A percentile compares a stretch with the other conserved stretches of the same genome.
These are phyloP conservation scores for Leptopterna dolabrata DNA, from an alignment of 2,888 invertebrate genomes.

Conservation along the genomic window DNA sequence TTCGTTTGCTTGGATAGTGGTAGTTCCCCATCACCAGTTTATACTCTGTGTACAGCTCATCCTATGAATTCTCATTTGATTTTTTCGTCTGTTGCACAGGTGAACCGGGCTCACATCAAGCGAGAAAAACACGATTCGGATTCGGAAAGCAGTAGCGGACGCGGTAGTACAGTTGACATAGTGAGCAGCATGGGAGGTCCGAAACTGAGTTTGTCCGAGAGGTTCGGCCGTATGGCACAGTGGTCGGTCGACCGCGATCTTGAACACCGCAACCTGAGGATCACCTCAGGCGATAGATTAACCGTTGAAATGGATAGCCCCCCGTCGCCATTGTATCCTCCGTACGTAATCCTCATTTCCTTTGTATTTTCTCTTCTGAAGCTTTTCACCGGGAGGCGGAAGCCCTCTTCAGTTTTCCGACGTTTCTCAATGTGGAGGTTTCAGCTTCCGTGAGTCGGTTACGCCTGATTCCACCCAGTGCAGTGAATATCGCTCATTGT, in stretches of 20 bases:
- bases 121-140: slow-evolving; percentile 63
- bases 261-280: slow-evolving; percentile 85
- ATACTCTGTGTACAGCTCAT: no score
- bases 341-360: slow-evolving; percentile 49
- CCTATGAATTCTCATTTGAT: no score
- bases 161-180: slow-evolving; percentile 54
- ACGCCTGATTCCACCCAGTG: background rate
- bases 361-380: slow-evolving; percentile 4
- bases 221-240: slow-evolving; percentile 91
- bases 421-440: slow-evolving; percentile 11
- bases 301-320: slow-evolving; percentile 68
- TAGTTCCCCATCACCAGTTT: no score
- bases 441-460: background rate
- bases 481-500: background rate
- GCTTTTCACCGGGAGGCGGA: background rate
- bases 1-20: no score
- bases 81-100: slow-evolving; percentile 6
- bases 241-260: slow-evolving; percentile 89
- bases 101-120: slow-evolving; percentile 59
- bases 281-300: slow-evolving; percentile 72
- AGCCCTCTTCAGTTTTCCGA: background rate
- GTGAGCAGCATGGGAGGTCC: slow-evolving; percentile 64
- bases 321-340: slow-evolving; percentile 63
- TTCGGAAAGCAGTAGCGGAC: slow-evolving; percentile 63
- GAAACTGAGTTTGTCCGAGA: slow-evolving; percentile 83